Percentiles rank a stretch among this genome's conserved stretches.
Evolutionary conservation across 2,888 invertebrate genomes (phyloP).

Genomic region (Dermolepida albohirtum): DNA sequence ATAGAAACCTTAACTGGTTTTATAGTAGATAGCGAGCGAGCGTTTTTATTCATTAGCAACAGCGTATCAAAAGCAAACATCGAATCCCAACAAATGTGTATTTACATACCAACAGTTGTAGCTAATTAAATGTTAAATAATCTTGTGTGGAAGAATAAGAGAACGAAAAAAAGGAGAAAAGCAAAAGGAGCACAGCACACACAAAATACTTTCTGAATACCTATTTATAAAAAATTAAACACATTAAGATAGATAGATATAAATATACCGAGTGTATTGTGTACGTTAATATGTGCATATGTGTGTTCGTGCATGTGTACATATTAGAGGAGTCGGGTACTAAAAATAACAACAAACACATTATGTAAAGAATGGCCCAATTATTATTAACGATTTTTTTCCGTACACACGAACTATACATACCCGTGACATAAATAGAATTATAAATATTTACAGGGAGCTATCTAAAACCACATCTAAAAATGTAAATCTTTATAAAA

Average conservation of each 20-base stretch:
- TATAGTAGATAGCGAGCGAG: slow-evolving; percentile 23
- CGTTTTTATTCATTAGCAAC: slow-evolving; percentile 32
- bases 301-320: too few species aligned
- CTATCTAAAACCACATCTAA: slow-evolving; percentile 40
- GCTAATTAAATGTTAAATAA: too few species aligned
- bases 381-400: slow-evolving; percentile 38
- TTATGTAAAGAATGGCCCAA: slow-evolving; percentile 44
- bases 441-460: slow-evolving; percentile 44
- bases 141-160: too few species aligned
- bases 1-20: slow-evolving; percentile 28
- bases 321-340: background rate
- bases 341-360: slow-evolving; percentile 44
- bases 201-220: too few species aligned
- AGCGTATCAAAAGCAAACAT: slow-evolving; percentile 33
- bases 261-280: too few species aligned
- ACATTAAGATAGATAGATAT: too few species aligned
- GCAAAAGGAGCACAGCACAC: too few species aligned
- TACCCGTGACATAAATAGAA: slow-evolving; percentile 31
- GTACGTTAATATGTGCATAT: too few species aligned
- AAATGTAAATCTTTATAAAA: slow-evolving; percentile 42
- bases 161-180: too few species aligned
- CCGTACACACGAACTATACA: slow-evolving; percentile 11
- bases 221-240: too few species aligned
- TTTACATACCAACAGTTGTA: too few species aligned
- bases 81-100: slow-evolving; percentile 3